Conservation (phyloP, 92 coral and sea anemone genomes). For the Anthopleura xanthogrammica region DNA sequence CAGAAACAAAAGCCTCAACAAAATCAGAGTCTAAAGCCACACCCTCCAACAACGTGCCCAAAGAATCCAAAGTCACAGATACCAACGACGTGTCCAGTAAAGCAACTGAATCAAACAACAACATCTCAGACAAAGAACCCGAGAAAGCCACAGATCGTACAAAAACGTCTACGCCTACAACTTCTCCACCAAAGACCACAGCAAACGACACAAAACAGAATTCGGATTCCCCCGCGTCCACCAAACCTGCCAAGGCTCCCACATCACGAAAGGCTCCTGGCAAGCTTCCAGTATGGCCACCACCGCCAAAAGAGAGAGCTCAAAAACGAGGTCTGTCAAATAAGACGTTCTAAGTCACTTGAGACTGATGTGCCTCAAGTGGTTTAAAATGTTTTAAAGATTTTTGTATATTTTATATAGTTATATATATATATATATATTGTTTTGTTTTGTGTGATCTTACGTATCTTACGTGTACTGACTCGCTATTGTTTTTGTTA, state of each 20-base stretch:
- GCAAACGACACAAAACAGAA: constrained; percentile 14
- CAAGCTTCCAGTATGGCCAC: constrained; percentile 31
- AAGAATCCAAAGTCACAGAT: neutral
- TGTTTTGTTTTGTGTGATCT: neutral
- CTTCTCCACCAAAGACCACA: constrained; percentile 22
- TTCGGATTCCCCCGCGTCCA: constrained; percentile 1
- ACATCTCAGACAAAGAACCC: constrained; percentile 19
- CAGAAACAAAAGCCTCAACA: constrained; percentile 2
- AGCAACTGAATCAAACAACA: constrained; percentile 23
- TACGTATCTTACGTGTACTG: constrained; percentile 37
- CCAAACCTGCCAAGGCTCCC: neutral
- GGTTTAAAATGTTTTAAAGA: constrained; percentile 6
- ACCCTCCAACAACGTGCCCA: neutral
- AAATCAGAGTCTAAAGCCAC: constrained; percentile 2
- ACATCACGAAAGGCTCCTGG: constrained; percentile 17
- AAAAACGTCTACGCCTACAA: constrained; percentile 4
- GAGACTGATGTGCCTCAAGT: neutral
- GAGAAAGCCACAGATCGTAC: constrained; percentile 21
- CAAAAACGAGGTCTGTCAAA: constrained; percentile 36
- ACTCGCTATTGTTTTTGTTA: constrained; percentile 24
- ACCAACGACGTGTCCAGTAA: constrained; percentile 8
- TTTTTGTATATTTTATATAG: neutral
- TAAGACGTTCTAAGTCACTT: neutral
- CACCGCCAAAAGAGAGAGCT: constrained; percentile 29
- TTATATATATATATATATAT: neutral